A percentile compares a stretch with the other conserved stretches of the same genome.
phyloP scores from a whole-genome alignment of 2,888 invertebrate genomes.

The Muschampia plurimacula region DNA sequence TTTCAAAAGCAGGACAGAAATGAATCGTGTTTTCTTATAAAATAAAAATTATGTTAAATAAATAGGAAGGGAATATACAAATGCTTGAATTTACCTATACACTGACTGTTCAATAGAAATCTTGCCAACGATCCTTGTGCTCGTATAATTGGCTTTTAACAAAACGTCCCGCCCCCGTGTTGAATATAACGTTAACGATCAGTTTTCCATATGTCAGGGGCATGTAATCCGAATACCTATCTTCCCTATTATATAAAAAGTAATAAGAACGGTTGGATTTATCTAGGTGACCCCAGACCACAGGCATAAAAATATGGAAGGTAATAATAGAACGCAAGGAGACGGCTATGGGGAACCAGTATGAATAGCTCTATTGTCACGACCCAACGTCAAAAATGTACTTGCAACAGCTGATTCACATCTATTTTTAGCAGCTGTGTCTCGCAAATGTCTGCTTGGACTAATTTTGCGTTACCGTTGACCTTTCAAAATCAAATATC shows the following conservation, averaged over 20 bases:
- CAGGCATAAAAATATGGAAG: conserved; percentile 11
- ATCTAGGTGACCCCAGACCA: background rate
- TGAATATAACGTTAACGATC: conserved; percentile 2
- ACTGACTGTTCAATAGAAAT: background rate
- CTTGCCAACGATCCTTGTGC: background rate
- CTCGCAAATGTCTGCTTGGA: conserved; percentile 54
- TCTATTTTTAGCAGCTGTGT: conserved; percentile 68
- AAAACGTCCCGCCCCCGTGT: background rate
- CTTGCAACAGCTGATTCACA: conserved; percentile 71
- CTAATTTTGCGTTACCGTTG: conserved; percentile 7
- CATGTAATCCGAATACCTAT: background rate
- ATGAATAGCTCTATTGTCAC: conserved; percentile 47
- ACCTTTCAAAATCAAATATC: background rate
- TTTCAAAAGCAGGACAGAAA: background rate
- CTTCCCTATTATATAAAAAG: conserved; percentile 4
- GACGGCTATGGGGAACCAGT: conserved; percentile 43
- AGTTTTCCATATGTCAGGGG: background rate
- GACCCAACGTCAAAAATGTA: conserved; percentile 55
- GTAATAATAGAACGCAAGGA: conserved; percentile 32
- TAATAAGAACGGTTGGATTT: conserved; percentile 15
- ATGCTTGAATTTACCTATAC: background rate
- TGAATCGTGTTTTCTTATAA: no score
- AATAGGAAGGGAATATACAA: no score
- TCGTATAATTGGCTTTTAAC: background rate
- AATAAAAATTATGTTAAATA: background rate